Evolutionary conservation across 1,140 invertebrate species (phyloP).

Genomic region (Panagrolaimus sp.): DNA sequence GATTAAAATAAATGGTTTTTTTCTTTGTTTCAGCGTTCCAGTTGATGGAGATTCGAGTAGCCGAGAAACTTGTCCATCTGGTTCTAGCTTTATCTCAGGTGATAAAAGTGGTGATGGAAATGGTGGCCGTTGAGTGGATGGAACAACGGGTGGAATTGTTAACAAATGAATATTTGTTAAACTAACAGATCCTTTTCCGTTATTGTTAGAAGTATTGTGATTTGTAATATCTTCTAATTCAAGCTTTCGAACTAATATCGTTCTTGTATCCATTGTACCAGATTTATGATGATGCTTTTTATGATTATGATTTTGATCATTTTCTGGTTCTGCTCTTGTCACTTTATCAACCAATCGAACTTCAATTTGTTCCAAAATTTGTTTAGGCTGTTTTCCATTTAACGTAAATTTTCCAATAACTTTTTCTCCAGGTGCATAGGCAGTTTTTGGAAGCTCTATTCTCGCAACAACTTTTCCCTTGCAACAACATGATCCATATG

Average conservation of each 20-base stretch:
- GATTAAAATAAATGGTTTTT: constrained; percentile 26
- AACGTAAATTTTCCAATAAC: constrained; percentile 29
- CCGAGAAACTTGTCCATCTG: constrained; percentile 21
- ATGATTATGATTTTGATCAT: not conserved
- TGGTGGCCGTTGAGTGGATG: not conserved
- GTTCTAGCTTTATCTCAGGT: not conserved
- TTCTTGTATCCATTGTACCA: constrained; percentile 6
- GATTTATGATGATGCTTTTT: too few species aligned
- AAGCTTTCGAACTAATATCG: constrained; percentile 14
- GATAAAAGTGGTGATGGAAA: not conserved
- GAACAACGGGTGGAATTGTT: constrained; percentile 15
- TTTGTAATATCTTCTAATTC: constrained; percentile 21
- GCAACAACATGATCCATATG: constrained; percentile 37
- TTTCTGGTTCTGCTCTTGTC: not conserved
- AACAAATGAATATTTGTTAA: constrained; percentile 15
- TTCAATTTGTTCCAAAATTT: constrained; percentile 34
- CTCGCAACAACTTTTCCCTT: constrained; percentile 33
- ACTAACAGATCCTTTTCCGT: not conserved
- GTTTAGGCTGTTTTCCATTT: constrained; percentile 17
- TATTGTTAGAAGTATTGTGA: too few species aligned
- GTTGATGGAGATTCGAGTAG: constrained; percentile 32
- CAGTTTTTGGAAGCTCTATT: constrained; percentile 30
- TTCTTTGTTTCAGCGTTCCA: constrained; percentile 22
- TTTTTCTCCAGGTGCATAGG: constrained; percentile 33
- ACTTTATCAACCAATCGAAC: constrained; percentile 30